Conservation (phyloP, 2,113 vertebrate genomes). For the Pituophis catenifer region DNA sequence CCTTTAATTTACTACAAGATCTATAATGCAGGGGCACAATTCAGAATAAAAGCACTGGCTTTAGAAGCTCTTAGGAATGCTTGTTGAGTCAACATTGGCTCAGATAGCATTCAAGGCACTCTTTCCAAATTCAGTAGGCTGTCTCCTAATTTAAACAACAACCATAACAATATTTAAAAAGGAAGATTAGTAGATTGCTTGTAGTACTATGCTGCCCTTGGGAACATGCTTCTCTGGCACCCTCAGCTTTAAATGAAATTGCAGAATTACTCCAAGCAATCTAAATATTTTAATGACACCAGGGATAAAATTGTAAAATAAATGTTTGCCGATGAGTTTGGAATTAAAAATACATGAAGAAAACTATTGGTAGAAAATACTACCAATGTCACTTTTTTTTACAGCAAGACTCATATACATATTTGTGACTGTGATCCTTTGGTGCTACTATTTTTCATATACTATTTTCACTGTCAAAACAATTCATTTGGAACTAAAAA, state of each 20-base stretch:
- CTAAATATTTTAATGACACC: neutral
- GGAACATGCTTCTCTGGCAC: neutral
- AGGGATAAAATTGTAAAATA: neutral
- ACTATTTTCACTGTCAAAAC: neutral
- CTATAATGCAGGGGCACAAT: neutral
- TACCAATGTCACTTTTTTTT: neutral
- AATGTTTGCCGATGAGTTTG: neutral
- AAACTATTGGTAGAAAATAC: neutral
- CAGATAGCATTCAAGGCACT: neutral
- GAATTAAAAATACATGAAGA: neutral
- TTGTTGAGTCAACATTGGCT: neutral
- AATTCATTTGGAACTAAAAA: neutral
- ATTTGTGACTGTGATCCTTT: neutral
- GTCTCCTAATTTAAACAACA: neutral
- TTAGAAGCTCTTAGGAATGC: neutral
- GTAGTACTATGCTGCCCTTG: neutral
- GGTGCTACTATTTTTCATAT: neutral
- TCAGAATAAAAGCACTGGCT: neutral
- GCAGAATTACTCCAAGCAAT: neutral
- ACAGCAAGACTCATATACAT: neutral
- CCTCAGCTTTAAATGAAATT: neutral
- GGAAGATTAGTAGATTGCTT: neutral
- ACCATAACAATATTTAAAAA: neutral
- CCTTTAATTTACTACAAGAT: neutral
- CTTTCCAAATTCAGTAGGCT: neutral